Conservation (phyloP, 2,113 vertebrate species). For the Austrofundulus limnaeus region DNA sequence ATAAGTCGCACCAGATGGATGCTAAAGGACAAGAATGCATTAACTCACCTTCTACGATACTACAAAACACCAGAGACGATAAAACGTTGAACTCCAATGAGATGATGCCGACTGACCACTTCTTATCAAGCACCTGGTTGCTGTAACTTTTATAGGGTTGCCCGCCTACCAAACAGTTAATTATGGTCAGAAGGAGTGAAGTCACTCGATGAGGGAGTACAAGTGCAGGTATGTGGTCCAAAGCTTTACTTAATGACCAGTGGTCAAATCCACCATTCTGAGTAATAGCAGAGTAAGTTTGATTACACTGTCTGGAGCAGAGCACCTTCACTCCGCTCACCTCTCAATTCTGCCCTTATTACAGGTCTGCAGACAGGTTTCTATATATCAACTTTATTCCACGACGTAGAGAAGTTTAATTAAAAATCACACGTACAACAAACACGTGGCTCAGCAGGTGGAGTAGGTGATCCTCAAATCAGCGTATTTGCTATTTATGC, state of each 20-base stretch:
- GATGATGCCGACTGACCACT: conserved; percentile 23
- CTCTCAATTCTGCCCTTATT: conserved; percentile 1
- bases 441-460: background rate
- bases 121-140: conserved; percentile 1
- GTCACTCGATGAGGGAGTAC: conserved; percentile 47
- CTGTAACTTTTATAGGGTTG: conserved; percentile 58
- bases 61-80: background rate
- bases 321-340: conserved; percentile 27
- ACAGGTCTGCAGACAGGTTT: background rate
- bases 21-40: background rate
- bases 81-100: conserved; percentile 1
- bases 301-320: conserved; percentile 64
- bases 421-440: background rate
- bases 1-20: background rate
- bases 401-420: background rate
- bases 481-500: background rate
- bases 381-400: background rate
- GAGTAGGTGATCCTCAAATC: background rate
- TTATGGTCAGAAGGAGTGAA: conserved; percentile 36
- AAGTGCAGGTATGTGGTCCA: conserved; percentile 56
- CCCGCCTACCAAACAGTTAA: conserved; percentile 39
- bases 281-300: conserved; percentile 62
- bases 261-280: conserved; percentile 71
- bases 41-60: conserved; percentile 48
- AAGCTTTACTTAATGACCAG: conserved; percentile 80